Evolutionary conservation across 2,113 vertebrate species (phyloP), one percentile per base, ranked within the genome.

Genomic region (Alethe diademata): DNA sequence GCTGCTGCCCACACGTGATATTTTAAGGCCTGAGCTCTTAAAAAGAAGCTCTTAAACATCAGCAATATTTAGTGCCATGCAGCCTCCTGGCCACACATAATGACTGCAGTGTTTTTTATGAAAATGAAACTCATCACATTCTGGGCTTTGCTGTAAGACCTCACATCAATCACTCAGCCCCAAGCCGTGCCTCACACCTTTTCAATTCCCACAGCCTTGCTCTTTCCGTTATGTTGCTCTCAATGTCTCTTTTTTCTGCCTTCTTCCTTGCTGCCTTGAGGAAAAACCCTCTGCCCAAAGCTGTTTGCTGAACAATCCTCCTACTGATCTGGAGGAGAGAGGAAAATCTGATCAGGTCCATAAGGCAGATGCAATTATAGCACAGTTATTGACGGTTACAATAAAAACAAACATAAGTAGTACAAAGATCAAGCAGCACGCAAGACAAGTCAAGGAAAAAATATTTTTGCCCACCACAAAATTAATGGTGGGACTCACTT

Each of bases 101-200:
- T 83, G 95, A 48, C 69, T 91, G 80, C 76, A 92, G 53, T 96
- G 92, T 96, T 95, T 92, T 94, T 80, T 65, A 88, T 93, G 94
- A 96, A 97, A 94, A 93, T 93, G 92, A 85, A 97, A 90, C 88
- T 89, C 93, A 81, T 95, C 85, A 2, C 74, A 33, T 57, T 94
- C 88, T 90, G 95, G 83, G 92, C 74, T 95, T 92, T 94, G 74
- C 80, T 97, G 70, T 86, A 92, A 92, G 95, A 66, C 87, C 72
- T 97, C 89, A 14, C 78, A 95, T 97, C 93, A 93, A 88, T 96
- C 94, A 89, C 79, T 89, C 82, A 89, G 31, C 84, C 93, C 78
- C 84, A 78, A 93, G 67, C 70, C 0, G 7, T 71, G 65, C 65
- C 82, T 94, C 64, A 31, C 86, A 70, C 73, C 61, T 90, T 79